Evolutionary conservation across 2,797 vertebrate genomes (phyloP).

Genomic region (Sebastes nivosus): DNA sequence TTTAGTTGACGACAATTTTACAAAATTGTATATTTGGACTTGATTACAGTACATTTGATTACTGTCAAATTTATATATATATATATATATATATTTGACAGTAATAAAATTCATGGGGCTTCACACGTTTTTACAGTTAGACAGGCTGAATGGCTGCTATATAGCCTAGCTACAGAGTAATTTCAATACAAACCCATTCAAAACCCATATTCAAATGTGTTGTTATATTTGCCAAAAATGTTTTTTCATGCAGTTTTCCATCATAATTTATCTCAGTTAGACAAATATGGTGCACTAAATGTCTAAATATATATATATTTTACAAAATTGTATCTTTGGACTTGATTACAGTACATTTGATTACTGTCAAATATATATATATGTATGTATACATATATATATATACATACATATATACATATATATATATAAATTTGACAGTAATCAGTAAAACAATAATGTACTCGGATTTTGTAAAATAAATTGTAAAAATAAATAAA

Average conservation of each 20-base stretch:
- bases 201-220: neutral
- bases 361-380: no score
- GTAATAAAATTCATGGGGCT: neutral
- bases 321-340: no score
- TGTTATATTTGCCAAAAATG: neutral
- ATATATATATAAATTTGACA: no score
- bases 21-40: neutral
- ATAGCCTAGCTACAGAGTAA: neutral
- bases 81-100: no score
- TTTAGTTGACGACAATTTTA: neutral
- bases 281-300: no score
- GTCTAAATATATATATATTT: no score
- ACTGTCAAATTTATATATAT: neutral
- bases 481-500: no score
- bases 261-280: neutral
- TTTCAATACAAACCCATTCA: neutral
- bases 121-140: neutral
- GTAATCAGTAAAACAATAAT: no score
- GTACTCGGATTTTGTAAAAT: no score
- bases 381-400: rapidly evolving
- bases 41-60: neutral
- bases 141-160: neutral
- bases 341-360: no score
- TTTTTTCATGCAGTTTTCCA: neutral
- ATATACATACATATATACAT: no score